Percentiles rank a stretch among this genome's conserved stretches.
phyloP scores from a whole-genome alignment of 2,888 invertebrate species.

The Ischnus inquisitorius region DNA sequence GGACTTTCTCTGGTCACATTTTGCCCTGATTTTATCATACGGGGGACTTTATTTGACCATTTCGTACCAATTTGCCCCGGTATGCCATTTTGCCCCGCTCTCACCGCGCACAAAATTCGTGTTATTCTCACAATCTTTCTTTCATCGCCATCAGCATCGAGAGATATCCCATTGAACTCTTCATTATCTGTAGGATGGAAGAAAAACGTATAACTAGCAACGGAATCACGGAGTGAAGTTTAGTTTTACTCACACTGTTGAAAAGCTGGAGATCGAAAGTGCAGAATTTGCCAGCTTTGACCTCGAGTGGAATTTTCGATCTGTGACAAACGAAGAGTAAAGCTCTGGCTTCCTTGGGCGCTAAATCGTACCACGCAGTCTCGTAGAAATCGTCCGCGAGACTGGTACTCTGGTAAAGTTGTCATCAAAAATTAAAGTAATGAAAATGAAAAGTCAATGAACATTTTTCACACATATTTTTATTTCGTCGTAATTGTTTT shows the following conservation, averaged over 20 bases:
- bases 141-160: conserved; percentile 58
- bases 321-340: conserved; percentile 58
- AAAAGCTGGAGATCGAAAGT: conserved; percentile 58
- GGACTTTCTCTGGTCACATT: too few species aligned
- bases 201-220: neutral
- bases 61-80: too few species aligned
- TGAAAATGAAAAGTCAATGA: too few species aligned
- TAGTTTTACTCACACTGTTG: conserved; percentile 40
- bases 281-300: conserved; percentile 68
- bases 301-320: conserved; percentile 53
- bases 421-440: too few species aligned
- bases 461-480: too few species aligned
- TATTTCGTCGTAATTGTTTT: too few species aligned
- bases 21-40: too few species aligned
- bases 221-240: neutral
- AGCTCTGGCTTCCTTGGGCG: conserved; percentile 45
- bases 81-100: too few species aligned
- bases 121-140: conserved; percentile 26
- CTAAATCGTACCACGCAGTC: conserved; percentile 61
- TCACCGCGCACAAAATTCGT: neutral
- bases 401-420: conserved; percentile 53
- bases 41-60: too few species aligned
- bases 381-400: conserved; percentile 61
- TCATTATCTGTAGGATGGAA: conserved; percentile 36
- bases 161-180: conserved; percentile 63